Evolutionary conservation across 2,888 invertebrate genomes (phyloP), one percentile per base, ranked within the genome.

Genomic region (Spisula subtruncata): DNA sequence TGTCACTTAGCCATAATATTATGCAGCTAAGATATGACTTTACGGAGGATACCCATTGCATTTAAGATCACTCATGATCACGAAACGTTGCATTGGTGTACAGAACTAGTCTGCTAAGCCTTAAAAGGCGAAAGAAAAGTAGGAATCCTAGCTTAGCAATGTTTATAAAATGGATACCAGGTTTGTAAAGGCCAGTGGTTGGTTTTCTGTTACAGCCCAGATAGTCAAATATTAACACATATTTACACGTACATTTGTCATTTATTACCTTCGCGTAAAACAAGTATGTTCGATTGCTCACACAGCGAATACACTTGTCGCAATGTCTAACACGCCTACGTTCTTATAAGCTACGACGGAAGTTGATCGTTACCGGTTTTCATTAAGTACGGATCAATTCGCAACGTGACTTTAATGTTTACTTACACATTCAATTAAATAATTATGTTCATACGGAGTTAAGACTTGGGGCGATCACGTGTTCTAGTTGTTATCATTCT

Each of bases 331-430:
- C n/a, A 25, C 60, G 25, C 60, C 60, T 66, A 66, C 60, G 60
- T 25, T 66, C 60, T 25, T 25, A 4, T 25, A n/a, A n/a, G n/a
- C n/a, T 41, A 41, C 2, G 25, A 66, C 60, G 60, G 60, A 66
- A 66, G 60, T 66, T 66, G 20, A 10, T 66, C 60, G n/a, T 66
- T 66, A 25, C 60, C 60, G 60, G 60, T 66, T n/a, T 66, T 66
- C 60, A 66, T 66, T n/a, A 66, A 66, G 60, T 10, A 66, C 60
- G 60, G 60, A 66, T 66, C 60, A 66, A 66, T 66, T 66, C 60
- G 60, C 10, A 25, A 66, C 60, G 60, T 66, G 60, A 66, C 60
- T 66, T 66, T 66, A 66, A 25, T 66, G 60, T 66, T 66, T 66
- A 25, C 60, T 66, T 66, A 66, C 60, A 66, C 60, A 66, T 66